Conservation (phyloP, 1,140 invertebrate genomes). For the Pygmarrhopalites habei region DNA sequence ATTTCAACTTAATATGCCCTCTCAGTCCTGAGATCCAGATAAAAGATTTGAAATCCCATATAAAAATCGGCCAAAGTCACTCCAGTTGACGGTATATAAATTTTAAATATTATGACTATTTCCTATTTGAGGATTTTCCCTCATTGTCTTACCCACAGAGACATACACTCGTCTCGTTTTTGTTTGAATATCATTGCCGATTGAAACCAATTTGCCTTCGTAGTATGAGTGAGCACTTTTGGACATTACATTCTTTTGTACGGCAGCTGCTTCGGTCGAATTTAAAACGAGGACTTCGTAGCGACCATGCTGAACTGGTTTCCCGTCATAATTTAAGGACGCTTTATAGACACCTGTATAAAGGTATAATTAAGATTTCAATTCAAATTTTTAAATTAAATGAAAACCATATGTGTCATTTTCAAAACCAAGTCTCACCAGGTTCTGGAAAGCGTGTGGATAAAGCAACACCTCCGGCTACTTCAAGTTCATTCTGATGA, state of each 20-base stretch:
- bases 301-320: conserved; percentile 77
- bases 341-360: conserved; percentile 30
- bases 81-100: too few species aligned
- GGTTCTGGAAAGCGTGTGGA: conserved; percentile 29
- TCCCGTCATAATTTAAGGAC: conserved; percentile 60
- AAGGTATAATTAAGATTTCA: too few species aligned
- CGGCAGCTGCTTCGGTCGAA: conserved; percentile 64
- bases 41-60: too few species aligned
- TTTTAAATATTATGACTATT: too few species aligned
- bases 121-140: too few species aligned
- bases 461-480: conserved; percentile 23
- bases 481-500: conserved; percentile 5
- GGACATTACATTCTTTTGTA: conserved; percentile 77
- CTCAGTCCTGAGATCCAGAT: too few species aligned
- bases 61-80: too few species aligned
- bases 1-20: too few species aligned
- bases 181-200: conserved; percentile 57
- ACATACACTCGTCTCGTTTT: conserved; percentile 81
- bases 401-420: too few species aligned
- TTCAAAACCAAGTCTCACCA: too few species aligned
- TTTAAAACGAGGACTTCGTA: conserved; percentile 85
- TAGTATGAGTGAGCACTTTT: conserved; percentile 78
- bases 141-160: too few species aligned
- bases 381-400: too few species aligned
- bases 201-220: conserved; percentile 68